Evolutionary conservation across 2,797 vertebrate species (phyloP), one percentile per base, ranked within the genome.

Genomic region (Rachycentron canadum): DNA sequence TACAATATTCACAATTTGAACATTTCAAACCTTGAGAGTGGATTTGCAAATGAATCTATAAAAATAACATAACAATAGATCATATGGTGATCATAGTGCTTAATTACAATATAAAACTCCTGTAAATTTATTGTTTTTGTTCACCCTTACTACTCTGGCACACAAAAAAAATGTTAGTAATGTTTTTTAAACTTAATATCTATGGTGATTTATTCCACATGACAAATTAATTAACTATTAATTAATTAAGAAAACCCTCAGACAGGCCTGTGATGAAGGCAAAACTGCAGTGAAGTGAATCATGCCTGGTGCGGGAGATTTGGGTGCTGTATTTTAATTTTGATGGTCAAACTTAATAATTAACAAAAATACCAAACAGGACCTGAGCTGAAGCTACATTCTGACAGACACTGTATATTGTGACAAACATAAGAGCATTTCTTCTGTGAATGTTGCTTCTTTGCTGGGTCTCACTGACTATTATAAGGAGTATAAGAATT

Each of bases 401-500:
- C n/a, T 13, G 52, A 21, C 23, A 12, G 23, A 26, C 36, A 7
- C 17, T 50, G 40, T 45, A 49, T 47, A 50, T 75, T 68, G 30
- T 62, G 36, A 73, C 25, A 74, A 28, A 53, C 32, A 21, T 70
- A 21, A 66, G 30, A 73, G 28, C 45, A 4, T 68, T 52, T 76
- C 13, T 65, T 38, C 12, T 23, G 55, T 66, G 30, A 69, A 32
- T 49, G 26, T 49, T 26, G 26, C 34, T 28, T 10, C 30, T 73
- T 67, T 62, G 16, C 64, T 21, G 28, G 41, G 28, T 40, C 62
- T 78, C 56, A n/a, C 36, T 17, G 28, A 61, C 58, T 50, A 28
- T 81, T 86, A 83, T 81, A n/a, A n/a, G n/a, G 19, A 70, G 76
- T 76, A 69, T 26, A 69, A 25, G 68, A 73, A 60, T 73, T 64